Evolutionary conservation across 64 coral and sea anemone species (phyloP).

Genomic region (Acropora yongei): DNA sequence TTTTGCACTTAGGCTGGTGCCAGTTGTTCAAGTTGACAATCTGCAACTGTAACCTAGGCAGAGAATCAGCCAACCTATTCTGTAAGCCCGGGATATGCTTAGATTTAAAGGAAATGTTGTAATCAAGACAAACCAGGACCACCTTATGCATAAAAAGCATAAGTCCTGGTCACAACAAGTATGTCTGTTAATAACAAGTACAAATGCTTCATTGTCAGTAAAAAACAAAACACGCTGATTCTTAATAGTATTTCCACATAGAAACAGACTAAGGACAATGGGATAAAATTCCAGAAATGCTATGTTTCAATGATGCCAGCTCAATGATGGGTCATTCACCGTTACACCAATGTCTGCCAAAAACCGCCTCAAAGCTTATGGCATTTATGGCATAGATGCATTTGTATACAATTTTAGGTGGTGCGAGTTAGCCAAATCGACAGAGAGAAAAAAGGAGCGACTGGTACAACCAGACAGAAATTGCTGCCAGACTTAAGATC

Average conservation of each 20-base stretch:
- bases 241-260: conserved; percentile 3
- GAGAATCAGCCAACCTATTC: conserved; percentile 62
- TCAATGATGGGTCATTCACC: conserved; percentile 6
- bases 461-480: too few relatives aligned
- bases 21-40: conserved; percentile 20
- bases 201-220: conserved; percentile 66
- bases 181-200: conserved; percentile 51
- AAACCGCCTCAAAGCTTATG: background rate
- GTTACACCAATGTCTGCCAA: background rate
- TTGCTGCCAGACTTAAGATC: too few relatives aligned
- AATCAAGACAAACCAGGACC: conserved; percentile 48
- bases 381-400: conserved; percentile 9
- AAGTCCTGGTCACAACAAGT: conserved; percentile 37
- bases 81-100: conserved; percentile 53
- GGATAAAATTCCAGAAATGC: conserved; percentile 10
- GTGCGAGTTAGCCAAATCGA: background rate
- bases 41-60: conserved; percentile 62
- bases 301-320: background rate
- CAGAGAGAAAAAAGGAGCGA: background rate
- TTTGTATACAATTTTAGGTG: background rate
- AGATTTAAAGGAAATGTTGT: conserved; percentile 58
- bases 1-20: conserved; percentile 44
- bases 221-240: conserved; percentile 61
- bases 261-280: conserved; percentile 4
- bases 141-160: conserved; percentile 56